Evolutionary conservation across 2,797 vertebrate species (phyloP), one percentile per base, ranked within the genome.

Genomic region (Pseudotriccus pelzelni): DNA sequence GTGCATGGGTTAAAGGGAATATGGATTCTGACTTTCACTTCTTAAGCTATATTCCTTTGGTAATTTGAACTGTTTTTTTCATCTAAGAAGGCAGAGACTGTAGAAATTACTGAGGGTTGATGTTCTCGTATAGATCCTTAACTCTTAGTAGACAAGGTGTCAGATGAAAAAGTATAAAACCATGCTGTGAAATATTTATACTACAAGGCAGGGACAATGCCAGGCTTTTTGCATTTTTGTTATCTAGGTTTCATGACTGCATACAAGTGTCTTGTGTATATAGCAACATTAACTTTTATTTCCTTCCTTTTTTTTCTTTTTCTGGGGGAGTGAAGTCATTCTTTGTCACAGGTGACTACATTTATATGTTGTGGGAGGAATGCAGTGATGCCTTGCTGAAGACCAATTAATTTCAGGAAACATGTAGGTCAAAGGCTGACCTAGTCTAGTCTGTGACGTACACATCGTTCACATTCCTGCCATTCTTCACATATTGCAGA

Each of bases 351-450:
- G 19, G 27, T 39, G 63, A 56, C 34, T 63, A 19, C 36, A 14
- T 87, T 87, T 56, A 60, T 84, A 41, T 70, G 13, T 55, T 79
- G 66, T 75, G 37, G 66, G 58, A 93, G 30, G 72, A 87, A 89
- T 23, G 17, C 44, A 63, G 28, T 56, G 41, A 90, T 84, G 59
- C 4, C 3, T 84, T 68, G 25, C 9, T 81, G 55, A 37, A 73
- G 63, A 55, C 36, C 47, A 82, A 0, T 10, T 66, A 37, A 74
- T 63, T 84, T 83, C 47, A 46, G 41, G 44, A 93, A 84, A 63
- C 1, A 7, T 2, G 2, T 21, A 69, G 55, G n/a, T 41, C 37
- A n/a, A 62, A 86, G 23, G 11, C 25, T 63, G 55, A 79, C 55
- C 39, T 79, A 56, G 15, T 56, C 44, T 39, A 27, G 20, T 44